Evolutionary conservation across 2,888 invertebrate genomes (phyloP).

Genomic region (Drosophila paracracens): DNA sequence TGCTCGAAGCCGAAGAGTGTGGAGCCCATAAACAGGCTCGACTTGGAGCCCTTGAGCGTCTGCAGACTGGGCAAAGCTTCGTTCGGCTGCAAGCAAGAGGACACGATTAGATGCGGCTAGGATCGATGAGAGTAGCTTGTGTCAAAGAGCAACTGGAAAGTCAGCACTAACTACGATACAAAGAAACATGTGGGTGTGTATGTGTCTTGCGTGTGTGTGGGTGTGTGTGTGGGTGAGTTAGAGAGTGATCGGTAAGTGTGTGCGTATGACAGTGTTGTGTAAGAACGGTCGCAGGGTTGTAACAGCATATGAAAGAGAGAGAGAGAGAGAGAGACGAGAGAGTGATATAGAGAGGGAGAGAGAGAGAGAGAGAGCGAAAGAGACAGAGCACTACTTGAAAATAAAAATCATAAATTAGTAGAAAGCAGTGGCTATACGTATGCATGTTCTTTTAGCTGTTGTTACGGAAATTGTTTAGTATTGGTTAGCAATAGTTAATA

Average conservation of each 20-base stretch:
- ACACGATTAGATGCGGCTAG: constrained; percentile 43
- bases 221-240: constrained; percentile 25
- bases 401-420: constrained; percentile 43
- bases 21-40: constrained; percentile 86
- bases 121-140: constrained; percentile 34
- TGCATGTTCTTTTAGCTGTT: constrained; percentile 42
- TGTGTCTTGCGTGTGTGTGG: constrained; percentile 18
- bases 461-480: constrained; percentile 46
- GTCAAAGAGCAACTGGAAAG: constrained; percentile 79
- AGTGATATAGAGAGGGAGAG: constrained; percentile 18
- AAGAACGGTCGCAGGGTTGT: constrained; percentile 49
- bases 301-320: constrained; percentile 5
- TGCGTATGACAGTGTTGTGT: constrained; percentile 60
- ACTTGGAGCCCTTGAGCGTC: constrained; percentile 87
- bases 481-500: constrained; percentile 50
- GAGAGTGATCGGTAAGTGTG: constrained; percentile 22
- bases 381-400: constrained; percentile 67
- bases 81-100: constrained; percentile 81
- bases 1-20: constrained; percentile 83
- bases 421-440: constrained; percentile 63
- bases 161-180: constrained; percentile 82
- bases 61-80: constrained; percentile 85
- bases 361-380: constrained; percentile 10
- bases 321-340: constrained; percentile 35
- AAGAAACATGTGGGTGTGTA: constrained; percentile 71